Base-by-base conservation (phyloP, 2,797 vertebrate genomes). In the Rhinella marina region DNA sequence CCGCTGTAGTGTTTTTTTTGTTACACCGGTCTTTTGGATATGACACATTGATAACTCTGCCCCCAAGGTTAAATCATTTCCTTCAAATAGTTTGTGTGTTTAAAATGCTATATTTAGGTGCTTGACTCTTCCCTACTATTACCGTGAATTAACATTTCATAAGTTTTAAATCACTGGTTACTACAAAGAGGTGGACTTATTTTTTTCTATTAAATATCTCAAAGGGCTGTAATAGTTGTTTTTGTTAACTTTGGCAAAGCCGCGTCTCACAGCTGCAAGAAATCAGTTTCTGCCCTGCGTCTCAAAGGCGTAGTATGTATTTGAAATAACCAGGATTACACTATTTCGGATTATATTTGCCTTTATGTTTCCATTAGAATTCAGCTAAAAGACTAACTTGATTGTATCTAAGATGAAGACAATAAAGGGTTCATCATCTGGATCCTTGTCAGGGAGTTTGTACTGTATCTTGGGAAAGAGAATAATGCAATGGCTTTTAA, bases 121-220 rank as follows among this genome's bases (percentile, higher is more conserved):
- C 16, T 14, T 59, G 29, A 52, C 29, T 81, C 41, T 57, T 80
- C n/a, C 66, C 41, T 41, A 0, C 54, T 48, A 59, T 72, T 85
- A 32, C 52, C 7, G 13, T 25, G 5, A 76, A 88, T 41, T 70
- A 81, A 17, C 8, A 14, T 52, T 76, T 48, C 41, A 50, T 6
- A 50, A 23, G 12, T 48, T 82, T 59, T n/a, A 68, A 59, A 72
- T 50, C 32, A 59, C 23, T 29, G 16, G 25, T 56, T 8, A 61
- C 57, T 57, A 14, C 25, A 77, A 54, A 50, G 70, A 79, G 75
- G 23, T 14, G 25, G 2, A 3, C 68, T 54, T 75, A 61, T 62
- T 85, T 82, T 41, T 59, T 29, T 19, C 11, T 61, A 61, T 62
- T 62, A 87, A 90, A 90, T 85, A 82, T 87, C 88, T 52, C 87